Conservation (phyloP, 2,888 invertebrate genomes). For the Dioctria linearis region DNA sequence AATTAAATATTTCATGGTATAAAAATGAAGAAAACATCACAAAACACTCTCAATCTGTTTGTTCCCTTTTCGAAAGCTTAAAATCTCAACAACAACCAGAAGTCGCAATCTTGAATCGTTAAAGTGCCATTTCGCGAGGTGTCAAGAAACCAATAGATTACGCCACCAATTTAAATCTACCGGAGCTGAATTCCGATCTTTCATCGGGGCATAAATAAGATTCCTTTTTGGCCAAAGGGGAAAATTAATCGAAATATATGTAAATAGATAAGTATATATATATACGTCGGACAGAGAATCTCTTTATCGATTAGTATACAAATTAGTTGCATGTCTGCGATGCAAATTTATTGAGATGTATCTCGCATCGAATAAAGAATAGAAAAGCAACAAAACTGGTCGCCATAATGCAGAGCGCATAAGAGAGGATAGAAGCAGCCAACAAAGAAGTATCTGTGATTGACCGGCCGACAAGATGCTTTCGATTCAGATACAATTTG, state of each 20-base stretch:
- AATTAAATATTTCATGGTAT: slow-evolving; percentile 40
- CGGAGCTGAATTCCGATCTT: slow-evolving; percentile 51
- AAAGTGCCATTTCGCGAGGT: slow-evolving; percentile 53
- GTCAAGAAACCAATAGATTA: slow-evolving; percentile 54
- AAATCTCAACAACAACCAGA: slow-evolving; percentile 37
- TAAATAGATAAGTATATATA: not conserved
- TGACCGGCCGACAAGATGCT: slow-evolving; percentile 50
- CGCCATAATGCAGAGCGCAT: not conserved
- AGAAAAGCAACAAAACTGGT: slow-evolving; percentile 52
- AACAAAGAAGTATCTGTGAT: slow-evolving; percentile 51
- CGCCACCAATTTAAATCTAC: slow-evolving; percentile 52
- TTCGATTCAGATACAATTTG: slow-evolving; percentile 40
- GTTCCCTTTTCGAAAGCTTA: slow-evolving; percentile 24
- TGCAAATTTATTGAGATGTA: slow-evolving; percentile 55
- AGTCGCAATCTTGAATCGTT: slow-evolving; percentile 51
- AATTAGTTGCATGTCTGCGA: slow-evolving; percentile 54
- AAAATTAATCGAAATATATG: slow-evolving; percentile 48
- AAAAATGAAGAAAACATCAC: slow-evolving; percentile 13
- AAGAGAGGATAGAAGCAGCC: slow-evolving; percentile 11
- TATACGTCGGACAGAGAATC: slow-evolving; percentile 47
- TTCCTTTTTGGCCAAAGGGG: slow-evolving; percentile 47
- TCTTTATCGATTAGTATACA: slow-evolving; percentile 55
- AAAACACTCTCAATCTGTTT: slow-evolving; percentile 34
- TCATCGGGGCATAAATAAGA: slow-evolving; percentile 53
- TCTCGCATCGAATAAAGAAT: slow-evolving; percentile 39